Base-by-base conservation (phyloP, 2,888 invertebrate species). In the Drosophila stalkeri region DNA sequence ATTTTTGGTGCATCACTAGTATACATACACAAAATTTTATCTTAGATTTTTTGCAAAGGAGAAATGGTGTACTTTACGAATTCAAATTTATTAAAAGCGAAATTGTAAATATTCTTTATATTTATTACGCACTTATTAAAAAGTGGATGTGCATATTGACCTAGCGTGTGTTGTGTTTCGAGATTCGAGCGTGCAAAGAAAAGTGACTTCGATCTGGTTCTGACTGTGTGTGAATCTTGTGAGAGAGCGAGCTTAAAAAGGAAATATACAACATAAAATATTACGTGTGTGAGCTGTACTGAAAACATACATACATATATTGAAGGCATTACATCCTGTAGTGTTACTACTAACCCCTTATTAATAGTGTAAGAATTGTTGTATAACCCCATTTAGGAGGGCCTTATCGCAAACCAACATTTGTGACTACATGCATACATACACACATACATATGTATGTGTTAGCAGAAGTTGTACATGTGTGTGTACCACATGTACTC, bases 171-270 rank as follows among this genome's bases (percentile, higher is more conserved):
- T 90, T 90, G 84, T 69, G 80, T 68, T 27, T 27, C 87, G 73
- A 81, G 78, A 75, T 84, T 64, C 87, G 64, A 86, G 88, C 79
- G 89, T 90, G 84, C 65, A 79, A 79, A 68, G 80, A 81, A 75
- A 89, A 87, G 87, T 89, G 89, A 80, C 64, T 73, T 64, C 69
- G 63, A 77, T 64, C 82, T 83, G 89, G 72, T 79, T 77, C 69
- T 90, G 84, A 82, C 84, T 85, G 86, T 80, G 85, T 85, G 86
- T 86, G 86, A 88, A 88, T 80, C 89, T 81, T 86, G 89, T 86
- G 86, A 90, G 86, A 81, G 84, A 82, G 84, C 82, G 86, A 80
- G 89, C 86, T 60, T 78, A 56, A 65, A 82, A 69, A 81, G 77
- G 65, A 81, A 74, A 73, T 75, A 68, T 84, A 71, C 77, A 72